phyloP scores from a whole-genome alignment of 2,797 vertebrate genomes.

The Lerista edwardsae region DNA sequence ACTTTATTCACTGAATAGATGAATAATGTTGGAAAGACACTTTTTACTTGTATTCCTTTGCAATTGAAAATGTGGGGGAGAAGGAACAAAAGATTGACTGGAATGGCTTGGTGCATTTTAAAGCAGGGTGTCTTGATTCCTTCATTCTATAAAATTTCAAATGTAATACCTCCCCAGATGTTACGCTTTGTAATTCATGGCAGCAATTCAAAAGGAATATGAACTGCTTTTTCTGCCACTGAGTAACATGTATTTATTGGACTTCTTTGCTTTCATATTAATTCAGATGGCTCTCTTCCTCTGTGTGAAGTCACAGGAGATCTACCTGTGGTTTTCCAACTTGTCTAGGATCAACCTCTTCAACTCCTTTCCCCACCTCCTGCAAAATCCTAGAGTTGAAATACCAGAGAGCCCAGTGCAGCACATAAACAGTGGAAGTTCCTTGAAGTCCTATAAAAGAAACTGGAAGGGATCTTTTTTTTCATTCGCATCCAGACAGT shows the following conservation, averaged over 20 bases:
- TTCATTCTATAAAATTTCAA: conserved; percentile 65
- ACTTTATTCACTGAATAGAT: conserved; percentile 68
- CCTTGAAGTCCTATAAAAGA: conserved; percentile 63
- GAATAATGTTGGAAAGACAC: conserved; percentile 61
- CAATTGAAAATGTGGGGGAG: conserved; percentile 16
- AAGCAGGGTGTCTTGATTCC: conserved; percentile 71
- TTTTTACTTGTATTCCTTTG: conserved; percentile 60
- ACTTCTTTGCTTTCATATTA: conserved; percentile 69
- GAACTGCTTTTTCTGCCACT: conserved; percentile 72
- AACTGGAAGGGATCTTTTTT: conserved; percentile 64
- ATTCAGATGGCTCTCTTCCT: conserved; percentile 73
- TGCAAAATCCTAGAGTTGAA: conserved; percentile 33
- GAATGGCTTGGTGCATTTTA: conserved; percentile 77
- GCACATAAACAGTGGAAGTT: conserved; percentile 48
- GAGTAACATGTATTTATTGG: conserved; percentile 67
- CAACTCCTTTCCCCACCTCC: not conserved
- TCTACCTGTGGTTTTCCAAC: conserved; percentile 55
- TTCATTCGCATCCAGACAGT: conserved; percentile 69
- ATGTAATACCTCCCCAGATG: conserved; percentile 79
- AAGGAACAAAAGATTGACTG: conserved; percentile 66
- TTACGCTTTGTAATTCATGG: conserved; percentile 78
- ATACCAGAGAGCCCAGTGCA: conserved; percentile 13
- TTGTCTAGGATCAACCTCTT: conserved; percentile 51
- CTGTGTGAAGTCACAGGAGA: conserved; percentile 61
- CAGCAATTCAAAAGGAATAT: conserved; percentile 79